Evolutionary conservation across 2,888 invertebrate genomes (phyloP).

Genomic region (Colletes collaris): DNA sequence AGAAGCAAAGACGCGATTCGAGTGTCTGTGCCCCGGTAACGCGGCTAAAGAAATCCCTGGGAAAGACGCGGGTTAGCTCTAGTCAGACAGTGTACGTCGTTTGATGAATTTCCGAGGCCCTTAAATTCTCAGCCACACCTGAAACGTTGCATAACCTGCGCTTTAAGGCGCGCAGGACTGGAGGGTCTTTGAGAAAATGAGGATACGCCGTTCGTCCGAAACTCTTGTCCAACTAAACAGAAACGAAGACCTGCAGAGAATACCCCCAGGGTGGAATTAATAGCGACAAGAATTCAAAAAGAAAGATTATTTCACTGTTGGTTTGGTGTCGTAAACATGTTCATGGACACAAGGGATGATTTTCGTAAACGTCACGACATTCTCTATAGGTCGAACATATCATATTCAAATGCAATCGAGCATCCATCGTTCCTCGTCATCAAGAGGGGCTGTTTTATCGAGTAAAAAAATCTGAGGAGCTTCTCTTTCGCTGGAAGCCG

Average conservation of each 20-base stretch:
- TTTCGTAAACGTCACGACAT: no score
- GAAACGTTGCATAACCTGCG: constrained; percentile 30
- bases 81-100: neutral
- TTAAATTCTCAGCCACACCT: neutral
- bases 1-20: neutral
- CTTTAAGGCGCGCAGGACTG: constrained; percentile 30
- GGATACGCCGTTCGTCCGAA: neutral
- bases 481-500: no score
- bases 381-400: no score
- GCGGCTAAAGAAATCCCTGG: neutral
- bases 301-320: no score
- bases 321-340: no score
- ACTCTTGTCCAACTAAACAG: constrained; percentile 3
- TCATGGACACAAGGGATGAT: no score
- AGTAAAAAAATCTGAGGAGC: neutral
- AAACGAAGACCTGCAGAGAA: neutral
- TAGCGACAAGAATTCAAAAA: no score
- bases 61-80: neutral
- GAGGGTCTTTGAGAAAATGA: constrained; percentile 22
- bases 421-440: no score
- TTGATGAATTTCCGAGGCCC: constrained; percentile 15
- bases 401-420: no score
- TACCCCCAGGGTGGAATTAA: no score
- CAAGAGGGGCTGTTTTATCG: no score
- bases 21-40: constrained; percentile 4